Evolutionary conservation across 2,888 invertebrate species (phyloP), one percentile per base, ranked within the genome.

Genomic region (Acleris sparsana): DNA sequence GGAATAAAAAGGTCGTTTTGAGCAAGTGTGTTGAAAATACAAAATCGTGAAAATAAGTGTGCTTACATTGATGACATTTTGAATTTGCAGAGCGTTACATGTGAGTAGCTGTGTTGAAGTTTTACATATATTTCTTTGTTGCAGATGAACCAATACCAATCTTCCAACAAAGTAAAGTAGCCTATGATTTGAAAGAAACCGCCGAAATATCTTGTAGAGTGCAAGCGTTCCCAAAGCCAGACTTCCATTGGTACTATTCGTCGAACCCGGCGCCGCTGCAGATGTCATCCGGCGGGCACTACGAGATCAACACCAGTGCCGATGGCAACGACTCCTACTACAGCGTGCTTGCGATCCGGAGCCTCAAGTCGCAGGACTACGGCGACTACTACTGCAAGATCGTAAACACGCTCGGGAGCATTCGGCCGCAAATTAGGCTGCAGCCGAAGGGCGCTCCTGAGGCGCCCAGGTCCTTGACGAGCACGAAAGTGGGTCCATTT

Each of bases 311-410:
- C 74, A 96, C 97, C 2, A 96, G 95, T 18, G 95, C 94, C 44
- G 96, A 97, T 74, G 95, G 96, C 72, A 97, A 97, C 85, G 98
- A 98, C 82, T 94, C 97, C 1, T 97, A 97, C 85, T 95, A 96
- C 5, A 97, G 97, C 67, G 94, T 96, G 1, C 86, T 98, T 44
- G 94, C 84, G 69, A 89, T 98, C 72, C 95, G 95, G 61, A 95
- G 95, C 68, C 94, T 98, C 17, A 95, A 95, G 53, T 94, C 95
- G n/a, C 94, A 95, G 61, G 97, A 98, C 80, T 98, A 98, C 78
- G 98, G 98, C 0, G 97, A 97, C 67, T 99, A 98, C 86, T 96
- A 95, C 63, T 99, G 99, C 80, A 95, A 96, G 72, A 97, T 97
- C 6, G 95, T 95, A 18, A 99, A 99, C 82, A 94, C 95, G 2